phyloP scores from a whole-genome alignment of 2,797 vertebrate species.

The Danio choprae region DNA sequence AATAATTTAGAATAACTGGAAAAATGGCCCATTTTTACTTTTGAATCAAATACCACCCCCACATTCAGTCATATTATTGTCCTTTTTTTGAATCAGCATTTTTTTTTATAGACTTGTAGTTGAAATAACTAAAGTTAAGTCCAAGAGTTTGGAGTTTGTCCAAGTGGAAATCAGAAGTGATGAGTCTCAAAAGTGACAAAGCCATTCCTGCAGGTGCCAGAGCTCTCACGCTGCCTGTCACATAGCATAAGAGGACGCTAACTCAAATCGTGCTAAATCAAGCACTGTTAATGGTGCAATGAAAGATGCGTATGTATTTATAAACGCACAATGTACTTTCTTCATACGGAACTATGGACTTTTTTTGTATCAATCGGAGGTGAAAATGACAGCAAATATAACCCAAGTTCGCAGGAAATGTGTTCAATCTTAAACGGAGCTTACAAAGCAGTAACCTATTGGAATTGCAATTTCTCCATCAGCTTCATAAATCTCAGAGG shows the following conservation, averaged over 20 bases:
- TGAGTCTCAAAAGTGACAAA: slow-evolving; percentile 68
- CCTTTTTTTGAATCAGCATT: slow-evolving; percentile 9
- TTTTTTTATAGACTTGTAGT: background rate
- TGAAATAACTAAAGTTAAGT: slow-evolving; percentile 12
- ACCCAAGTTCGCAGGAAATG: background rate
- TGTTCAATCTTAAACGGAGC: background rate
- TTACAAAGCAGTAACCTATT: background rate
- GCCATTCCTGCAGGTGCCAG: slow-evolving; percentile 74
- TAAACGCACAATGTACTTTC: slow-evolving; percentile 19
- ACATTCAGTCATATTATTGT: slow-evolving; percentile 3
- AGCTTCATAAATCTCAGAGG: background rate
- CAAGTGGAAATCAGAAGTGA: slow-evolving; percentile 72
- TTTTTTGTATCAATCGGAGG: background rate
- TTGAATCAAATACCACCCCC: background rate
- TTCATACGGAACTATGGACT: background rate
- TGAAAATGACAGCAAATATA: background rate
- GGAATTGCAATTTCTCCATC: background rate
- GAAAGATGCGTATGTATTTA: slow-evolving; percentile 50
- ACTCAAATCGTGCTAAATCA: slow-evolving; percentile 81
- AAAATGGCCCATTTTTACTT: background rate
- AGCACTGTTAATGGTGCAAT: slow-evolving; percentile 64
- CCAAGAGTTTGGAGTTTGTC: slow-evolving; percentile 58
- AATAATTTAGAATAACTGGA: background rate
- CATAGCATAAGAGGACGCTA: slow-evolving; percentile 72
- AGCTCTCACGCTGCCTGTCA: slow-evolving; percentile 73